phyloP scores from a whole-genome alignment of 1,140 invertebrate genomes.

The Neodiprion virginianus region DNA sequence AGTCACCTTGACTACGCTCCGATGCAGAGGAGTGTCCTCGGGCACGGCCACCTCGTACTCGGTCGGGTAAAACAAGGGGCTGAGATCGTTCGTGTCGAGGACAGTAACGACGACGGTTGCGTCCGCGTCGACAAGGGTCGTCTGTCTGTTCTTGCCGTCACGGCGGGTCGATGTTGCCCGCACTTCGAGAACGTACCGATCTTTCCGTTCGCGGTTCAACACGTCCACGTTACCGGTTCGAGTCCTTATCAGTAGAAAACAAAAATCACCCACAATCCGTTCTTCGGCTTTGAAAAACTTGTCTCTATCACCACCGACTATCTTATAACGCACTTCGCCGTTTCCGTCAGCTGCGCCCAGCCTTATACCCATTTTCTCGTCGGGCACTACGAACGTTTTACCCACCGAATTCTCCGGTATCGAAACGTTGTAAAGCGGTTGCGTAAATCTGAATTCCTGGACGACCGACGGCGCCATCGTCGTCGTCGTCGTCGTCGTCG shows the following conservation, averaged over 20 bases:
- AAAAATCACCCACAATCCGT: conserved; percentile 88
- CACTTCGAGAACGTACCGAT: conserved; percentile 82
- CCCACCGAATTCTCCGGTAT: conserved; percentile 91
- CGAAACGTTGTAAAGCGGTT: conserved; percentile 83
- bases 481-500: conserved; percentile 28
- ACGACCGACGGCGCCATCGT: conserved; percentile 27
- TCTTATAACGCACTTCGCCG: conserved; percentile 79
- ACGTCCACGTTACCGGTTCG: conserved; percentile 84
- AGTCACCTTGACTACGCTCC: conserved; percentile 75
- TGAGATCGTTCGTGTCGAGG: conserved; percentile 90
- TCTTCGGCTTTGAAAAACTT: conserved; percentile 94
- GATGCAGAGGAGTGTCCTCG: conserved; percentile 87
- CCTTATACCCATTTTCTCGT: conserved; percentile 74
- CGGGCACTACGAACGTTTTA: conserved; percentile 77
- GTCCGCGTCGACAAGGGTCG: conserved; percentile 69
- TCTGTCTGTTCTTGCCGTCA: conserved; percentile 64
- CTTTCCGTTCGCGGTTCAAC: conserved; percentile 89
- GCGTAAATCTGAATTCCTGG: conserved; percentile 72
- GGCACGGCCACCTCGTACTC: conserved; percentile 87
- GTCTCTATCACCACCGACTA: conserved; percentile 83
- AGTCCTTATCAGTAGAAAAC: conserved; percentile 87
- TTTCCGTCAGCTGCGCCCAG: conserved; percentile 60
- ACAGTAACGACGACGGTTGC: conserved; percentile 81
- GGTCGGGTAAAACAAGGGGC: conserved; percentile 87
- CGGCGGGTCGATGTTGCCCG: conserved; percentile 73